Base-by-base conservation (phyloP, 2,113 vertebrate species). In the Alethe castanea region DNA sequence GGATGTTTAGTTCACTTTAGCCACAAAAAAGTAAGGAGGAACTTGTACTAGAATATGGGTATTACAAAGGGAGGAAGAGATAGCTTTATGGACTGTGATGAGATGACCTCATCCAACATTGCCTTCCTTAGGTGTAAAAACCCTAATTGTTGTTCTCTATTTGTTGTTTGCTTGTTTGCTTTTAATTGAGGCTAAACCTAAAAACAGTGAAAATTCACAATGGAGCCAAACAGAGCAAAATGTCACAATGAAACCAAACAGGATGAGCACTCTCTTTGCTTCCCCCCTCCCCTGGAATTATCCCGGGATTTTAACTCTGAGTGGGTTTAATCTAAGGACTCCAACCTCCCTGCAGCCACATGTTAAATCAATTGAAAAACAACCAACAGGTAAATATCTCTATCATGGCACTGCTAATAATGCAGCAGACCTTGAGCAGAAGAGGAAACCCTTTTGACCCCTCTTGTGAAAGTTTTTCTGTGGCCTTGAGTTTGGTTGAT, bases 381-480 rank as follows among this genome's bases (percentile, higher is more conserved):
- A 95, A 96, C 90, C 87, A 95, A 96, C 95, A 97, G 96, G 94
- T 96, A 96, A 97, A 97, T 97, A 96, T 97, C 94, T 91, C 73
- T 96, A 78, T 93, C 94, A 94, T 92, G 14, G 83, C 92, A 36
- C 93, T 81, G 88, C 91, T 97, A 95, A 91, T 96, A 96, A 96
- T 48, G 52, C 20, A 90, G 77, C 86, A 96, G 90, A 94, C 90
- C 79, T 95, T 92, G 86, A 85, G 65, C 80, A 92, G 69, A 74
- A 90, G 76, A 90, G 93, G 97, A 96, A 96, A 90, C 72, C 95
- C 94, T 95, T 97, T 96, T 95, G 94, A 94, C 87, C 95, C 54
- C 83, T 92, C 74, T 66, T 71, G 77, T 94, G 92, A 95, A 94
- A 91, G 76, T 80, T 94, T 94, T 95, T 88, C 81, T 95, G 42